Conservation (phyloP, 1,140 invertebrate species). For the Drosophila nannoptera region DNA sequence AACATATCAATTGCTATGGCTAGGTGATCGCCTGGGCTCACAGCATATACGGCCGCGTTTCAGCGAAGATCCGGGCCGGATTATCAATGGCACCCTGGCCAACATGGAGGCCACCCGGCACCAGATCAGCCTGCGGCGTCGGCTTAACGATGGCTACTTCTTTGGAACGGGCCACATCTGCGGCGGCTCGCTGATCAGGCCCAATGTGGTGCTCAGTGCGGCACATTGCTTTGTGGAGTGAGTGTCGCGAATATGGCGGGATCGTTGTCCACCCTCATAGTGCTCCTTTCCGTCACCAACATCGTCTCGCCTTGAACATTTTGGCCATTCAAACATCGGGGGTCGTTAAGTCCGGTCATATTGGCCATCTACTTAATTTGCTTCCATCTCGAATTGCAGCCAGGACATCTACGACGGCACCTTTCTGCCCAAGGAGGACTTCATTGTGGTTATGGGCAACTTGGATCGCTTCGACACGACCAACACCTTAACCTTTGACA, state of each 20-base stretch:
- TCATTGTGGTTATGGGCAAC: constrained; percentile 73
- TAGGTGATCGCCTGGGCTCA: not conserved
- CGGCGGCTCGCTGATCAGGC: constrained; percentile 74
- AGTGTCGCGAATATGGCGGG: constrained; percentile 20
- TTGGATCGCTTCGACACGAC: constrained; percentile 62
- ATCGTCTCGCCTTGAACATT: too few species aligned
- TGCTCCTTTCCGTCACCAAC: not conserved
- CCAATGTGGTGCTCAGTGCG: constrained; percentile 77
- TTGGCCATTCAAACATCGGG: too few species aligned
- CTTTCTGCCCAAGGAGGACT: constrained; percentile 45
- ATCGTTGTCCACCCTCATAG: not conserved
- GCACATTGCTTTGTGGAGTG: constrained; percentile 80
- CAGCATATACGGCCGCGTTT: constrained; percentile 45
- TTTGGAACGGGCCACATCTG: constrained; percentile 76
- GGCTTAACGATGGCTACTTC: constrained; percentile 66
- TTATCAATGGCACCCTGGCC: constrained; percentile 70
- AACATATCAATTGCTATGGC: not conserved
- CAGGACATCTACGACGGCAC: constrained; percentile 57
- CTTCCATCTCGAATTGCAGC: constrained; percentile 12
- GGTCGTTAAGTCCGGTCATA: too few species aligned
- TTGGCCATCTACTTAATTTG: not conserved
- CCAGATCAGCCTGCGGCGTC: constrained; percentile 70
- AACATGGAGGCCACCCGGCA: constrained; percentile 55
- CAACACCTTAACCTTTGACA: constrained; percentile 57
- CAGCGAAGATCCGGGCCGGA: constrained; percentile 52